A percentile compares a stretch with the other conserved stretches of the same genome.
phyloP scores from a whole-genome alignment of 1,140 invertebrate genomes.

The Acromyrmex heyeri region DNA sequence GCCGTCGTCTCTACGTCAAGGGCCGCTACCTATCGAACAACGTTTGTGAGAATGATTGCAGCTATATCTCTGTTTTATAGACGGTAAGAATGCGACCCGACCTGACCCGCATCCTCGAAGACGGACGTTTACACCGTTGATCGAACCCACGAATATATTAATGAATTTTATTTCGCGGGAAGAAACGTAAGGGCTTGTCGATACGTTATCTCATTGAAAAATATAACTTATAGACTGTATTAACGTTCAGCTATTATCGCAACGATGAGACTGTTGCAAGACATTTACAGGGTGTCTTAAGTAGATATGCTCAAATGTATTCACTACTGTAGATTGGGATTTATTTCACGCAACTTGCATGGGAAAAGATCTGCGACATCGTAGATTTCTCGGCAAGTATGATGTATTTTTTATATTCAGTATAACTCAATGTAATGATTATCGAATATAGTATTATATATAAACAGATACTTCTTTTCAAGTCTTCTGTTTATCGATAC shows the following conservation, averaged over 20 bases:
- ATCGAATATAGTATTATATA: not conserved
- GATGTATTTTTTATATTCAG: not conserved
- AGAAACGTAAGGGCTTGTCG: constrained; percentile 11
- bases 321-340: constrained; percentile 41
- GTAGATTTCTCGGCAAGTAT: not conserved
- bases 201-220: constrained; percentile 61
- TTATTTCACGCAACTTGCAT: not conserved
- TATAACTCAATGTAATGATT: constrained; percentile 1
- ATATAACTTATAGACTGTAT: constrained; percentile 66
- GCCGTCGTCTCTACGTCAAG: constrained; percentile 68
- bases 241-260: constrained; percentile 31
- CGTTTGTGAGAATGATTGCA: constrained; percentile 74
- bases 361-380: not conserved
- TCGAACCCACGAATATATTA: not conserved
- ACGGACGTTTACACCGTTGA: not conserved
- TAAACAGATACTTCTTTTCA: not conserved
- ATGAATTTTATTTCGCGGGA: not conserved
- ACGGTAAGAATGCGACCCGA: constrained; percentile 33
- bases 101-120: not conserved
- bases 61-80: constrained; percentile 45
- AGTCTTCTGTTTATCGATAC: not conserved
- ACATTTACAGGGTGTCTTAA: constrained; percentile 72
- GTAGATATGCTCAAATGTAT: constrained; percentile 71
- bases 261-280: constrained; percentile 62
- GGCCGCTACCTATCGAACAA: constrained; percentile 78